Base-by-base conservation (phyloP, 1,140 invertebrate genomes). In the Calycopis cecrops region DNA sequence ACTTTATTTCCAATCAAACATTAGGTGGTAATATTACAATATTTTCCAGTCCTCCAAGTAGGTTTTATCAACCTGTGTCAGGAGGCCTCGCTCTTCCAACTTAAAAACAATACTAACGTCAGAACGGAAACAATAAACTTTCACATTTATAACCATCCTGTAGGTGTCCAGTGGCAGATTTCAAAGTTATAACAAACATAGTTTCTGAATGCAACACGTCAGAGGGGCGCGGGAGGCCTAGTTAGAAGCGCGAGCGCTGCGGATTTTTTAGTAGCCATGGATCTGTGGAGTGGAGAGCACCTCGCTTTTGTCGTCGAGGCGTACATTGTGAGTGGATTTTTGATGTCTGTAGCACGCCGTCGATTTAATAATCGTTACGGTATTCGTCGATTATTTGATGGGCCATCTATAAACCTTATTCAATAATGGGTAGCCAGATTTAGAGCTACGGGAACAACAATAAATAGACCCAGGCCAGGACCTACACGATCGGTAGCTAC, bases 351-450 rank as follows among this genome's bases (percentile, higher is more conserved):
- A 16, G 38, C 17, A 48, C 51, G 34, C 18, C 56, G 4, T 18
- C 21, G 35, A 11, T 49, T 59, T 59, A 49, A 47, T 35, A 49
- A 35, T 42, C 52, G 35, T 35, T 59, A 54, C 35, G 35, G 56
- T 56, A 59, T 59, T 59, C 61, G 61, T 1, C 49, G 61, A 42
- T 17, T 54, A 49, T 54, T 35, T 44, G 53, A 63, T 53, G 56
- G 53, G 10, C 52, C 52, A 40, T 28, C 21, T 2, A 28, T 28
- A 2, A 2, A 60, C 47, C 40, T 60, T 48, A 60, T 60, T 40
- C 37, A 42, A 17, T 42, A 50, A 35, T 57, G 51, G 55, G 42
- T 50, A 40, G n/a, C 44, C 28, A 58, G 48, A 40, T 55, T 52
- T 18, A 34, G 38, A 34, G 21, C 50, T 51, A 48, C 44, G 42